Evolutionary conservation across 2,113 vertebrate genomes (phyloP), one percentile per base, ranked within the genome.

Genomic region (Burhinus oedicnemus): DNA sequence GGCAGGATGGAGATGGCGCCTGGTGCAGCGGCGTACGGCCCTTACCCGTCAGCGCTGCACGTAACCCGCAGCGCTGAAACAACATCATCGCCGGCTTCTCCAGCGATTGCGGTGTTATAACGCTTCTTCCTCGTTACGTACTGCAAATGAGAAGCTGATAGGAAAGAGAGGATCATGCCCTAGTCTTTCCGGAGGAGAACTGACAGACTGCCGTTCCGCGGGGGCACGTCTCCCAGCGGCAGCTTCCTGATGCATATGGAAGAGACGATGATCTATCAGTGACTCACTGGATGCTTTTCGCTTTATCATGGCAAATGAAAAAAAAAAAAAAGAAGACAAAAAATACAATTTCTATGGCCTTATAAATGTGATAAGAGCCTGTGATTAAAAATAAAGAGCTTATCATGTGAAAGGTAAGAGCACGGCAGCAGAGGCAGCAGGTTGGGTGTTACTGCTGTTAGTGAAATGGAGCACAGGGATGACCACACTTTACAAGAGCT

Each of bases 261-360:
- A 36, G 66, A 87, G 93, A 66, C 0, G 21, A 74, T 89, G 92
- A 86, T 95, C 91, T 83, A 44, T 55, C 78, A 64, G 81, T 94
- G 95, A 97, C 92, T 96, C 96, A 96, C 55, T 40, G 71, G 58
- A 64, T 12, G 60, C 89, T 90, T 94, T 91, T 88, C 75, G 60
- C 70, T 96, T 91, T 65, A 74, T 85, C 75, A 72, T 19, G 69
- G 91, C 19, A 71, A 94, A 83, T 42, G 58, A 70, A 47, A 75
- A 61, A 64, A 32, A 45, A 34, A 11, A 15, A 1, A 5, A 7
- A 68, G 8, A 62, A 62, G 13, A 30, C 1, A 49, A 55, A 79
- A 51, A 85, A 65, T 36, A 54, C n/a, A 30, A 76, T 87, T 82
- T 91, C 72, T 29, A 42, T 8, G 23, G 65, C n/a, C 49, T 87